phyloP scores from a whole-genome alignment of 2,797 vertebrate species.

The Xenentodon cancila region DNA sequence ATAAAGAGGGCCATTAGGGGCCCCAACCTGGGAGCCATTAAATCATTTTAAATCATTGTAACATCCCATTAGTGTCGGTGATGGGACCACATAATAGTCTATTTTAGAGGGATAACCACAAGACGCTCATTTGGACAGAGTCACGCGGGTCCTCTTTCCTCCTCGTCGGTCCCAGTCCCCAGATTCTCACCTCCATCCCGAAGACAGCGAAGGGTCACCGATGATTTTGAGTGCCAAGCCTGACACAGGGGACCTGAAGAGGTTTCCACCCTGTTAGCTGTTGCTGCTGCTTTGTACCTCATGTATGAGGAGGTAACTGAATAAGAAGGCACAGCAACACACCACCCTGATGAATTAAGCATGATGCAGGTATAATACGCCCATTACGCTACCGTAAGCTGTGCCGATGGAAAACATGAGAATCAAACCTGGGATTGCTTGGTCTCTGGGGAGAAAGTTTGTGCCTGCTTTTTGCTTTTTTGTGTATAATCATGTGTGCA shows the following conservation, averaged over 20 bases:
- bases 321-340: conserved; percentile 65
- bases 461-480: conserved; percentile 16
- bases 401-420: conserved; percentile 68
- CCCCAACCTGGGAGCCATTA: conserved; percentile 99
- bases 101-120: conserved; percentile 98
- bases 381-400: conserved; percentile 71
- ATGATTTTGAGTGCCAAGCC: conserved; percentile 41
- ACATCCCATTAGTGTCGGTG: conserved; percentile 99
- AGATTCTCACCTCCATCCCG: conserved; percentile 64
- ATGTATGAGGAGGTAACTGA: conserved; percentile 64
- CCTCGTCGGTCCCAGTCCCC: conserved; percentile 44
- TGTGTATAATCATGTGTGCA: not conserved
- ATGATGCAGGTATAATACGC: conserved; percentile 77
- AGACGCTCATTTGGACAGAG: conserved; percentile 95
- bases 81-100: conserved; percentile 98
- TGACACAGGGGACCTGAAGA: conserved; percentile 51
- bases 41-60: conserved; percentile 99
- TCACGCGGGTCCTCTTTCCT: conserved; percentile 84
- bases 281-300: conserved; percentile 62
- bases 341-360: conserved; percentile 74
- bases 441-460: conserved; percentile 37
- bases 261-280: conserved; percentile 44
- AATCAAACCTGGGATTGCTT: conserved; percentile 42
- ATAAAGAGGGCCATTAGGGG: conserved; percentile 99
- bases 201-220: conserved; percentile 65